Percentiles rank a stretch among this genome's conserved stretches.
These are phyloP conservation scores for Pangasius sanitwongsei DNA, from an alignment of 2,797 vertebrate genomes.

Conservation along the genomic window DNA sequence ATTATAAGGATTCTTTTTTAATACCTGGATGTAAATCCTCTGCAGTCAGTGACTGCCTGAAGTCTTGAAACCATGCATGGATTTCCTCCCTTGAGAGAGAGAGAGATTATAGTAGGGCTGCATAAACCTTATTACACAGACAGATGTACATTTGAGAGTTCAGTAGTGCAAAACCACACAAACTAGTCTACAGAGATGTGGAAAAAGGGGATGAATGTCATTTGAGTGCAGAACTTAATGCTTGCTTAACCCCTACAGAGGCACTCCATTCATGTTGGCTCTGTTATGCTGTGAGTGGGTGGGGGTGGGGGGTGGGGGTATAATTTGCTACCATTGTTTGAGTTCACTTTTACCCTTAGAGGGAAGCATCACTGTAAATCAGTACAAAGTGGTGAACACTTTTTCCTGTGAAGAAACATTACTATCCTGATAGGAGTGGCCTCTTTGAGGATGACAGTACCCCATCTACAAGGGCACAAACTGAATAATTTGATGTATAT, in stretches of 20 bases:
- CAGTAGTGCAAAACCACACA: background rate
- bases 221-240: background rate
- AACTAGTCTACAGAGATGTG: slow-evolving; percentile 11
- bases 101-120: background rate
- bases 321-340: background rate
- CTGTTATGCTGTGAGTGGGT: background rate
- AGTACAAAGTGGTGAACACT: background rate
- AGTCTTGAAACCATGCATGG: too few species aligned
- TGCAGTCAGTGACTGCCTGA: too few species aligned
- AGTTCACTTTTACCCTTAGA: background rate
- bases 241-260: background rate
- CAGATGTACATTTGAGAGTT: background rate
- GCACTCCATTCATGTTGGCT: background rate
- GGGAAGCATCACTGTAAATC: background rate
- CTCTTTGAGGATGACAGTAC: background rate
- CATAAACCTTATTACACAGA: background rate
- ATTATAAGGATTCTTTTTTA: too few species aligned
- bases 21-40: too few species aligned
- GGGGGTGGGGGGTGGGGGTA: too few species aligned
- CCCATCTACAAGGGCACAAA: background rate
- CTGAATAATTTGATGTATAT: background rate
- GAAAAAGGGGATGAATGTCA: background rate
- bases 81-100: background rate
- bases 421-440: background rate
- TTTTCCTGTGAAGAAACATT: background rate